A percentile compares a stretch with the other conserved stretches of the same genome.
Conservation (phyloP, 2,888 invertebrate species). For the Rotaria macrura region DNA sequence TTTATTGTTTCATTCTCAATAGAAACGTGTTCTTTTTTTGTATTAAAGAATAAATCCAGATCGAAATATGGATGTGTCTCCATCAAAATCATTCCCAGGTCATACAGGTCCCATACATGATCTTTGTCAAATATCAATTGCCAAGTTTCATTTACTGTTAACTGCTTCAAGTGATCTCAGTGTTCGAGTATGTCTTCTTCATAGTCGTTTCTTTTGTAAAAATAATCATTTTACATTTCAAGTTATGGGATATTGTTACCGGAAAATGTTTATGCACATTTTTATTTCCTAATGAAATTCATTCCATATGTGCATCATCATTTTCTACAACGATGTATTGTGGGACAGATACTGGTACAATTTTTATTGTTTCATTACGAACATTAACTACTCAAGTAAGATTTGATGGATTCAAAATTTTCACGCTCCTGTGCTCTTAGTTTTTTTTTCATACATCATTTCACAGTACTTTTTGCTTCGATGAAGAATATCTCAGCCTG, state of each 20-base stretch:
- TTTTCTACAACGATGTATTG: neutral
- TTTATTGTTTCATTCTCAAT: neutral
- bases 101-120: neutral
- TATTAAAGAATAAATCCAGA: neutral
- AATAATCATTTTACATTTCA: neutral
- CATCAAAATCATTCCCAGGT: slow-evolving; percentile 6
- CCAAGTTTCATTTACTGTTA: neutral
- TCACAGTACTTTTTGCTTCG: no score
- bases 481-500: no score
- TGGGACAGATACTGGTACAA: neutral
- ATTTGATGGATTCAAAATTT: no score
- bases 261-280: slow-evolving; percentile 20
- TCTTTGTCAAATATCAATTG: neutral
- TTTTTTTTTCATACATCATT: no score
- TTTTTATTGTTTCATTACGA: neutral
- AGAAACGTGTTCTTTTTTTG: neutral
- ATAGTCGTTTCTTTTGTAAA: no score
- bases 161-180: neutral
- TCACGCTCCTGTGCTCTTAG: no score
- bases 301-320: neutral
- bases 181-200: neutral
- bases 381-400: neutral
- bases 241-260: neutral
- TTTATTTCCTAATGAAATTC: neutral
- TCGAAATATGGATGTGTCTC: neutral